A percentile compares a stretch with the other conserved stretches of the same genome.
Evolutionary conservation across 1,140 invertebrate species (phyloP).

Genomic region (Eufriesea mexicana): DNA sequence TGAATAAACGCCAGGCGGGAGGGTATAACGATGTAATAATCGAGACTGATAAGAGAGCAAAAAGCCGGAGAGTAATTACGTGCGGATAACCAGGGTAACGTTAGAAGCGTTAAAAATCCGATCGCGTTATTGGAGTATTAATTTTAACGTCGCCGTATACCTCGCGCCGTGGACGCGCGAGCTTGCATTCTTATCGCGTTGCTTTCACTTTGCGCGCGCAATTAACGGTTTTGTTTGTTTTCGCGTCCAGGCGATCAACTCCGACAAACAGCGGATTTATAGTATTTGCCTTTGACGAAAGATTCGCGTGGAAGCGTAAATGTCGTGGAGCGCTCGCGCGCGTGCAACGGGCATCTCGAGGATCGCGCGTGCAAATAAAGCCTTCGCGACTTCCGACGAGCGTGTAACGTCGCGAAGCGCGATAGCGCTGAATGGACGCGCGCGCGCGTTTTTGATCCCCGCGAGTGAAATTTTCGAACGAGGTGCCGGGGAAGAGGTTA

Average conservation of each 20-base stretch:
- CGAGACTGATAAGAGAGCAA: not conserved
- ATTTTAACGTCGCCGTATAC: not conserved
- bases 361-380: slow-evolving; percentile 23
- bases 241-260: not conserved
- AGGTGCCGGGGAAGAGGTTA: slow-evolving; percentile 65
- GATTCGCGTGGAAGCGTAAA: not conserved
- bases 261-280: slow-evolving; percentile 13
- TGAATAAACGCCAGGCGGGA: not conserved
- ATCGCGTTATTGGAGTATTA: not conserved
- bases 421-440: slow-evolving; percentile 16
- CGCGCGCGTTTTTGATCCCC: slow-evolving; percentile 44
- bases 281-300: not conserved
- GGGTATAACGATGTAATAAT: not conserved
- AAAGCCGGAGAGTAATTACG: not conserved
- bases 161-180: not conserved
- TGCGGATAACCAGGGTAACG: not conserved
- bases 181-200: slow-evolving; percentile 1
- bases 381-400: slow-evolving; percentile 35
- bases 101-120: not conserved
- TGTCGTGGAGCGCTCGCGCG: too few species aligned
- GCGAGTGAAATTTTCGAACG: slow-evolving; percentile 55
- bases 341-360: not conserved
- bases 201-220: slow-evolving; percentile 8
- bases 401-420: slow-evolving; percentile 39
- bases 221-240: slow-evolving; percentile 21